These are phyloP conservation scores for Cistogaster globosa DNA, from an alignment of 2,888 invertebrate genomes.

Conservation along the genomic window DNA sequence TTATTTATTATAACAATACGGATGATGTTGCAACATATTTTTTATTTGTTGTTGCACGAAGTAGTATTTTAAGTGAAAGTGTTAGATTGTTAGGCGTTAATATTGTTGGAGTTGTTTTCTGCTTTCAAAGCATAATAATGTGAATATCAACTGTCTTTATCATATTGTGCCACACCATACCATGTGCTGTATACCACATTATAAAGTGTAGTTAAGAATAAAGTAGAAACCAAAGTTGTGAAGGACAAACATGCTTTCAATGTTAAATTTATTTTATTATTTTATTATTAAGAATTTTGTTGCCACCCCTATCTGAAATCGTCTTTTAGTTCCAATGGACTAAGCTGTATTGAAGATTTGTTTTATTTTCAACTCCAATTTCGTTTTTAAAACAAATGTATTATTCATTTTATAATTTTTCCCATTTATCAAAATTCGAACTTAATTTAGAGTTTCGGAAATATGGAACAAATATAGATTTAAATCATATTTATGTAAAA, in stretches of 20 bases:
- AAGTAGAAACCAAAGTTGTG: slow-evolving; percentile 1
- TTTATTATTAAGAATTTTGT: too few relatives aligned
- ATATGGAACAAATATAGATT: too few relatives aligned
- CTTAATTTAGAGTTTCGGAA: background rate
- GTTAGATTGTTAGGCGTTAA: slow-evolving; percentile 58
- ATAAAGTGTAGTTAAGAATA: background rate
- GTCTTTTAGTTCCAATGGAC: too few relatives aligned
- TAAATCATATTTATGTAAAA: background rate
- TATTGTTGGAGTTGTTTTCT: slow-evolving; percentile 10
- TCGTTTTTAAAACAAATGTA: too few relatives aligned
- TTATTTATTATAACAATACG: slow-evolving; percentile 40
- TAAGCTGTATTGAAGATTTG: too few relatives aligned
- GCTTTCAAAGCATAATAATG: slow-evolving; percentile 30
- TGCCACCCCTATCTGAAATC: too few relatives aligned
- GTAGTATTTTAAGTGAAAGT: slow-evolving; percentile 65
- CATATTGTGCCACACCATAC: slow-evolving; percentile 13
- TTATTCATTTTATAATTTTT: background rate
- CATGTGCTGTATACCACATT: slow-evolving; percentile 25
- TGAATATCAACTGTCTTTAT: slow-evolving; percentile 22
- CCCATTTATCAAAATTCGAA: background rate
- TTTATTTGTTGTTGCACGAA: slow-evolving; percentile 44
- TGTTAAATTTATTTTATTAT: too few relatives aligned
- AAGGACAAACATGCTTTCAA: background rate
- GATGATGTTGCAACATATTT: slow-evolving; percentile 49
- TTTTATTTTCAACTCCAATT: too few relatives aligned